Base-by-base conservation (phyloP, 2,797 vertebrate genomes). In the Acrocephalus scirpaceus region DNA sequence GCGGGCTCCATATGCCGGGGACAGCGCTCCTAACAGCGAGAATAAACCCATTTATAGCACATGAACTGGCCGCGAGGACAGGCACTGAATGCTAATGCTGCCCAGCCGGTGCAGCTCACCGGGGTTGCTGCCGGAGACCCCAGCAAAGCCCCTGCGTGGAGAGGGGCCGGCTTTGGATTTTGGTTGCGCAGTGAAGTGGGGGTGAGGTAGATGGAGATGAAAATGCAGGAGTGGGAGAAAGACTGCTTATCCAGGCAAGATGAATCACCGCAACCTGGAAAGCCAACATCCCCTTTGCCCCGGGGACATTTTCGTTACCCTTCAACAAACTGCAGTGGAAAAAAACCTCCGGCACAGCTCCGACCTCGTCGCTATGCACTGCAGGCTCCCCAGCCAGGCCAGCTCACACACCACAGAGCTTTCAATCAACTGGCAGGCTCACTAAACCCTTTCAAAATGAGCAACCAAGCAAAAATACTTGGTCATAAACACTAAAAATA, bases 391-490 rank as follows among this genome's bases (percentile, higher is more conserved):
- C 88, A 80, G 91, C 86, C 88, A 90, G 94, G 94, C 95, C 94
- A 93, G 92, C 96, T 95, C 92, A 94, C 93, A 96, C 95, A 96
- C 95, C 97, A 97, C 94, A 96, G 95, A 96, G 95, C 93, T 96
- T 97, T 95, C 95, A 96, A 93, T 95, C 97, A 97, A 93, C 95
- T 94, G 89, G 95, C 94, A 97, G 93, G 81, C 95, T 97, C 90
- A 88, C 93, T 96, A 97, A 97, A 94, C 94, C 95, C 92, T 97
- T 97, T 97, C 96, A 97, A 96, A 97, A 96, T 96, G 97, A 96
- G 96, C 96, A 97, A 94, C 94, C 95, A 96, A 97, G 96, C 96
- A 97, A 97, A 97, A 96, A 95, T 86, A 96, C 93, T 94, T 95
- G 94, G 92, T 93, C 95, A 96, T 96, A 95, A 96, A 95, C 88